Evolutionary conservation across 2,797 vertebrate species (phyloP).

Genomic region (Spinibarbus caldwelli): DNA sequence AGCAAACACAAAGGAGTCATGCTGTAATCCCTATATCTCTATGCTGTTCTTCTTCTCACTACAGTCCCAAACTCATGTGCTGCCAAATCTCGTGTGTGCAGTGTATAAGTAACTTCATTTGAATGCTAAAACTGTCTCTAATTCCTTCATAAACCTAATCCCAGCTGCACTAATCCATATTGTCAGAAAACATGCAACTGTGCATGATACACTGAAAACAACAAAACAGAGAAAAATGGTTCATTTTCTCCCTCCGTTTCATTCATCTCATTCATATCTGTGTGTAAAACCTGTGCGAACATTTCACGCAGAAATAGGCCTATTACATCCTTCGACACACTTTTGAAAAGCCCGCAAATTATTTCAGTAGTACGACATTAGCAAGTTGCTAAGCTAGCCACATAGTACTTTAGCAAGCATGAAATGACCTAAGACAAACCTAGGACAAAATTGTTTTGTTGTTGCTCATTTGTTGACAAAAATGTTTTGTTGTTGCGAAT

Average conservation of each 20-base stretch:
- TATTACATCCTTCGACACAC: neutral
- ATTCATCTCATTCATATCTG: constrained; percentile 18
- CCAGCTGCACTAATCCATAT: constrained; percentile 50
- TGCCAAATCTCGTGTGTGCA: constrained; percentile 37
- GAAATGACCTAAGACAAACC: neutral
- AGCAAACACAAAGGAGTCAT: constrained; percentile 18
- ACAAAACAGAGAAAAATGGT: constrained; percentile 2
- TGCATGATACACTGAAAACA: constrained; percentile 22
- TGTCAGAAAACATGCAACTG: constrained; percentile 26
- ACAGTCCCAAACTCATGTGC: constrained; percentile 17
- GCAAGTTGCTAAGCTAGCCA: neutral
- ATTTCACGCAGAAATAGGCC: neutral
- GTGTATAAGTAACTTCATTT: constrained; percentile 33
- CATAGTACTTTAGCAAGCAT: neutral
- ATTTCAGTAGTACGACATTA: neutral
- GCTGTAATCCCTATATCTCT: constrained; percentile 35
- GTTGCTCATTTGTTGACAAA: neutral
- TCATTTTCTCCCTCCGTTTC: neutral
- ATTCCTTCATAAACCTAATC: constrained; percentile 51
- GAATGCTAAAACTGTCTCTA: constrained; percentile 48
- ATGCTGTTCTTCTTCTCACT: constrained; percentile 21
- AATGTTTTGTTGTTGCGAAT: neutral
- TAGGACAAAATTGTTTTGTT: neutral
- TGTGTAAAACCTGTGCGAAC: neutral
- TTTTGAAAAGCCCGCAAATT: neutral